These are phyloP conservation scores for Rhaphigaster nebulosa DNA, from an alignment of 2,888 invertebrate genomes.

Conservation along the genomic window DNA sequence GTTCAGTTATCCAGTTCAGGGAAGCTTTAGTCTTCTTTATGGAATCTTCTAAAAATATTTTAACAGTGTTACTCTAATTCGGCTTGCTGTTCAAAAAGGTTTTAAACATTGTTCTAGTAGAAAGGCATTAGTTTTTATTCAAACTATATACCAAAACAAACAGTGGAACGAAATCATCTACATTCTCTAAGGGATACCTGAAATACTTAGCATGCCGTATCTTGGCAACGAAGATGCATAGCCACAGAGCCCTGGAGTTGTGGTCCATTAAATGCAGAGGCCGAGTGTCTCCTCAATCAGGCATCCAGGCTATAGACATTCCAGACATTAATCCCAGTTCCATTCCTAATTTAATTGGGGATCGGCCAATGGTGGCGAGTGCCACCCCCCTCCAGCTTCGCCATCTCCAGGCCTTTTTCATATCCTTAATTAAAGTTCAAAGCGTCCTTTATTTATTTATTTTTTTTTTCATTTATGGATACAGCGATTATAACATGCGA, in stretches of 20 bases:
- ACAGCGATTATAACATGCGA: background rate
- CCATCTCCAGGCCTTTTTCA: background rate
- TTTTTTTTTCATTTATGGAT: background rate
- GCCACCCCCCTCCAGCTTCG: background rate
- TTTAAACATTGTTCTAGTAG: background rate
- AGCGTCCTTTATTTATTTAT: background rate
- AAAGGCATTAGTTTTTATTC: background rate
- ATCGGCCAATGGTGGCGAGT: background rate
- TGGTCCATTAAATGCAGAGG: background rate
- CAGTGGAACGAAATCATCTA: background rate
- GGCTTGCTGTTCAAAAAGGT: too few relatives aligned
- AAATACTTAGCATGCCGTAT: background rate
- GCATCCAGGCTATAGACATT: background rate
- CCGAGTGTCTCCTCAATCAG: background rate
- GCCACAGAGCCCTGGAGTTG: background rate
- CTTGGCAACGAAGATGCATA: background rate
- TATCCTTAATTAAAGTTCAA: background rate
- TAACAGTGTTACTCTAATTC: too few relatives aligned
- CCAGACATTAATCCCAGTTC: background rate
- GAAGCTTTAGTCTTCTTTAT: too few relatives aligned
- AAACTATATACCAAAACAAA: background rate
- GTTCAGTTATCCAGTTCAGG: too few relatives aligned
- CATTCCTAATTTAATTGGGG: conserved; percentile 17
- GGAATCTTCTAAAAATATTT: too few relatives aligned
- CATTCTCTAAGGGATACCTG: background rate